Evolutionary conservation across 2,113 vertebrate species (phyloP), one percentile per base, ranked within the genome.

Genomic region (Narcine bancroftii): DNA sequence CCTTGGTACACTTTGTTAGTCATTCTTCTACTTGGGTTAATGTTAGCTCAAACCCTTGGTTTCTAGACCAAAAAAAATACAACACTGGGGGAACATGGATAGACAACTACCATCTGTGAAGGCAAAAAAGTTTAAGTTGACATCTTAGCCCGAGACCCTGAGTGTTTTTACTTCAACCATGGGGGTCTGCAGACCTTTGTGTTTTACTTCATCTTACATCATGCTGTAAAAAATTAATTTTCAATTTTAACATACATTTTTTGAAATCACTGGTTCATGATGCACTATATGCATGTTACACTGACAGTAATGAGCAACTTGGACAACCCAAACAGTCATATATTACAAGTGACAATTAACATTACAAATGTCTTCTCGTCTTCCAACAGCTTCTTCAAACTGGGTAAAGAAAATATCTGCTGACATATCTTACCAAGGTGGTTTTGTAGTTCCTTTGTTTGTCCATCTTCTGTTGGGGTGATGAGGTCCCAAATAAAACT

Each of bases 401-500:
- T 47, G 36, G 60, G 17, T 3, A 63, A 24, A 47, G 89, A 45
- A 69, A 91, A 66, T 6, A 4, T 4, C n/a, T 60, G 50, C 53
- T 26, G 89, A 1, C 89, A 56, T 24, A 33, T 36, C 19, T 94
- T 95, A 97, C 99, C 99, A 0, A 99, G 95, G 93, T 99, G 99
- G 94, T 99, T 99, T 94, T 99, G 98, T 42, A 99, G 95, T 94
- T 99, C 98, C 92, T 98, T 96, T 75, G 98, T 98, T 60, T 96
- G 97, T 7, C 99, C 99, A 36, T 99, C 97, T 93, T 99, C 98
- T 9, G 97, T 96, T 11, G 99, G 99, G 17, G 98, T 98, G 83
- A 99, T 99, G 85, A 99, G 97, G 94, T 99, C 99, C 99, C 99
- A 99, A 95, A 99, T 99, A 94, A 99, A 99, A 94, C 98, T 97